Conservation (phyloP, 1,140 invertebrate genomes). For the Rhyzopertha dominica region DNA sequence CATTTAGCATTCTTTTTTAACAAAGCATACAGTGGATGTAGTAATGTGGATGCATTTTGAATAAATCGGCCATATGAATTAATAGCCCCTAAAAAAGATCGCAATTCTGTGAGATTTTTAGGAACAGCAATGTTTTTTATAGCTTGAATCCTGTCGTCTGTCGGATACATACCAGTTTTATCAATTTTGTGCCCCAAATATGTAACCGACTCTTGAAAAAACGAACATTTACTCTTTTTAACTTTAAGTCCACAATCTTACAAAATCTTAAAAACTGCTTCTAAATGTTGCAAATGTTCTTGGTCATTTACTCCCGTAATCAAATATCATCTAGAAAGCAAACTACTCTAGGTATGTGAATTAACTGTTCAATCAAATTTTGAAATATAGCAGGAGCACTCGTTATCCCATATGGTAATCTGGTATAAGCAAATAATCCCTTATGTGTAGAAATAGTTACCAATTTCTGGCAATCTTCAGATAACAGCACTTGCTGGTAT, state of each 20-base stretch:
- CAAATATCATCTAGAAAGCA: constrained; percentile 36
- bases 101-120: no score
- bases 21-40: no score
- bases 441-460: constrained; percentile 41
- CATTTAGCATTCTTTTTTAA: no score
- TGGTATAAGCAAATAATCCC: constrained; percentile 38
- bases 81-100: no score
- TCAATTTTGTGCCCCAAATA: constrained; percentile 27
- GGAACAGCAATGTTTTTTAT: no score
- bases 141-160: constrained; percentile 24
- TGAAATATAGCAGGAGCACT: constrained; percentile 39
- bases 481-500: constrained; percentile 44
- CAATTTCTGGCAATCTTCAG: constrained; percentile 36
- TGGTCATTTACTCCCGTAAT: constrained; percentile 26
- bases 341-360: constrained; percentile 25
- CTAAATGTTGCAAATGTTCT: constrained; percentile 22
- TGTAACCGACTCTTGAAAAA: constrained; percentile 19
- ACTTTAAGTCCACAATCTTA: constrained; percentile 24
- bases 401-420: constrained; percentile 42
- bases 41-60: no score
- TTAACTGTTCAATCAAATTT: constrained; percentile 37
- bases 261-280: constrained; percentile 22
- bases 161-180: constrained; percentile 29
- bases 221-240: constrained; percentile 23
- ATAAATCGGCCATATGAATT: no score